Percentiles rank a stretch among this genome's conserved stretches.
phyloP scores from a whole-genome alignment of 2,888 invertebrate species.

The Philereme vetulata region DNA sequence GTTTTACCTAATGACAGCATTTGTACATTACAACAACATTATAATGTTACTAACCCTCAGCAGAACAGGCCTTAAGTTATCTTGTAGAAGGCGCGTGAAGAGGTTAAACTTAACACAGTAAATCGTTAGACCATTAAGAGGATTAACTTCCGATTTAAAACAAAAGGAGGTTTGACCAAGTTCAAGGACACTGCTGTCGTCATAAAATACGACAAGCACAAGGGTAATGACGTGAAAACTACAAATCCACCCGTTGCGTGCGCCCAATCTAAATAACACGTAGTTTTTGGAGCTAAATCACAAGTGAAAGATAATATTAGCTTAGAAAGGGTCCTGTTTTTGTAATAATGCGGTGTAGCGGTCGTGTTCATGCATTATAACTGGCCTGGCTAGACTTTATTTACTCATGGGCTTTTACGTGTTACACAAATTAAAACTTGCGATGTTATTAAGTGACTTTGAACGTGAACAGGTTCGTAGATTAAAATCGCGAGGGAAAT shows the following conservation, averaged over 20 bases:
- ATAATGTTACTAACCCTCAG: no score
- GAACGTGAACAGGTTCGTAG: neutral
- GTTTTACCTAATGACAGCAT: no score
- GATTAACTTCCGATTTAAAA: neutral
- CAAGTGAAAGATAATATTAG: conserved; percentile 31
- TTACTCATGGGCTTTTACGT: neutral
- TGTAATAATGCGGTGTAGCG: conserved; percentile 19
- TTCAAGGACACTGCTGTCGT: conserved; percentile 14
- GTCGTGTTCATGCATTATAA: conserved; percentile 1
- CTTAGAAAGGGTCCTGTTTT: conserved; percentile 24
- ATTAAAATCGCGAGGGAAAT: neutral
- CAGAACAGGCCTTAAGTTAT: no score
- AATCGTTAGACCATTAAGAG: neutral
- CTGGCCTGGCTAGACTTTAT: conserved; percentile 1
- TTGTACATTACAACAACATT: no score
- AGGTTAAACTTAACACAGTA: neutral
- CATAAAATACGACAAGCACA: conserved; percentile 20
- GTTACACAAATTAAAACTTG: neutral
- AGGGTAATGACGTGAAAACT: conserved; percentile 26
- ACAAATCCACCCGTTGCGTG: conserved; percentile 38
- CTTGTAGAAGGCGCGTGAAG: no score
- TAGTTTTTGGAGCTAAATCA: conserved; percentile 21
- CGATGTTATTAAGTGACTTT: no score
- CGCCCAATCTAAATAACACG: conserved; percentile 38
- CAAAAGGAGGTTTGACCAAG: conserved; percentile 14